Percentiles rank a stretch among this genome's conserved stretches.
Conservation (phyloP, 2,797 vertebrate species). For the Diceros bicornis region DNA sequence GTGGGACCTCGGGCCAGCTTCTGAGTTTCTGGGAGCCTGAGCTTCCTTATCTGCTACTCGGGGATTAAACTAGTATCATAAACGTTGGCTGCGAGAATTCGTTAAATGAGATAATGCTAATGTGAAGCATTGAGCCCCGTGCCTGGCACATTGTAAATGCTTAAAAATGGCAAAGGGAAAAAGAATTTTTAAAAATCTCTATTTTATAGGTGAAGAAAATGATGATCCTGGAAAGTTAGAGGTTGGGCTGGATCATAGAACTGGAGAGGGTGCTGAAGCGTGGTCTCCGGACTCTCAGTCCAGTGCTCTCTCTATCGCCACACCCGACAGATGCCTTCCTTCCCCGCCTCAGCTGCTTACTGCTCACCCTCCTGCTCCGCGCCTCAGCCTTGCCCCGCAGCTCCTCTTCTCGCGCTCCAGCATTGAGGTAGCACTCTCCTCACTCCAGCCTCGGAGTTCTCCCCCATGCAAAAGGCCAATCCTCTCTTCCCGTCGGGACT, state of each 20-base stretch:
- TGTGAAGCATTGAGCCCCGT: neutral
- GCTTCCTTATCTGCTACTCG: neutral
- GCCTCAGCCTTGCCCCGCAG: neutral
- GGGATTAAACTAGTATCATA: neutral
- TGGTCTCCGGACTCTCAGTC: accelerated
- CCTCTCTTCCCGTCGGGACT: neutral
- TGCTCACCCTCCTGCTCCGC: neutral
- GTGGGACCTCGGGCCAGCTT: neutral
- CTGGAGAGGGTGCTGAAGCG: accelerated
- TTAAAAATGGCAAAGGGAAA: neutral
- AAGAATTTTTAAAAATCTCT: neutral
- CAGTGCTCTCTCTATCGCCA: neutral
- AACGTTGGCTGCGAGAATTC: neutral
- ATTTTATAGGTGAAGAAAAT: neutral
- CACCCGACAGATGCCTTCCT: accelerated
- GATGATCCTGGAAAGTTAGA: neutral
- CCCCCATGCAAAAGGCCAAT: neutral
- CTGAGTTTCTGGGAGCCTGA: neutral
- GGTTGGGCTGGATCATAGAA: neutral
- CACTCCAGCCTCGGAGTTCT: neutral
- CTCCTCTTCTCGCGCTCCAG: neutral
- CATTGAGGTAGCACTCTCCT: neutral
- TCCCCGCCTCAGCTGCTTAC: too few relatives aligned
- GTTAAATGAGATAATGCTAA: neutral
- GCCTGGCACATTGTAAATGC: neutral